Percentiles rank a stretch among this genome's conserved stretches.
Evolutionary conservation across 2,888 invertebrate species (phyloP).

Genomic region (Caenorhabditis angaria): DNA sequence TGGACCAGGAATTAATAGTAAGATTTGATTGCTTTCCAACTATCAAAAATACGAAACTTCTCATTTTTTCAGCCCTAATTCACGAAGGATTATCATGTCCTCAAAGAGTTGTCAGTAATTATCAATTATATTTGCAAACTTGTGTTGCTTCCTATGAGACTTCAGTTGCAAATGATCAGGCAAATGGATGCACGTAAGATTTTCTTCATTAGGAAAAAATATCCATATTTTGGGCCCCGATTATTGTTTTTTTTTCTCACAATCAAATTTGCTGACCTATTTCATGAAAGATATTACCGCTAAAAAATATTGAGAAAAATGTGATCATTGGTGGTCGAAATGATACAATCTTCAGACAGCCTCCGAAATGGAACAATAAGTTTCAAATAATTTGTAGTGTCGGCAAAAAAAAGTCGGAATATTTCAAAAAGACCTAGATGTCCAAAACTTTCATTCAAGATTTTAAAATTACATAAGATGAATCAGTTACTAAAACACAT

Average conservation of each 20-base stretch:
- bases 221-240: neutral
- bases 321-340: no score
- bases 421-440: no score
- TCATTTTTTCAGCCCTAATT: slow-evolving; percentile 34
- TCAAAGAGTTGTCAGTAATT: slow-evolving; percentile 39
- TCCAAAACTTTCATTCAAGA: no score
- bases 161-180: slow-evolving; percentile 35
- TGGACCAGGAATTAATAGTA: slow-evolving; percentile 54
- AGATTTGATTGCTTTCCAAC: slow-evolving; percentile 1
- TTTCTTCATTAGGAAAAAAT: neutral
- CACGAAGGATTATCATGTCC: slow-evolving; percentile 47
- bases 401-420: no score
- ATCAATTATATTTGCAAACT: slow-evolving; percentile 28
- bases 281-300: no score
- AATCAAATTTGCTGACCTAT: no score
- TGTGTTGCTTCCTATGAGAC: slow-evolving; percentile 44
- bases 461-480: no score
- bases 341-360: no score
- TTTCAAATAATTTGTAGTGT: no score
- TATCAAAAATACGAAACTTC: slow-evolving; percentile 1
- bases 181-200: slow-evolving; percentile 45
- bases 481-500: no score
- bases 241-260: neutral
- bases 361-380: no score
- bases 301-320: no score